A percentile compares a stretch with the other conserved stretches of the same genome.
phyloP scores from a whole-genome alignment of 2,797 vertebrate genomes.

The Heliangelus exortis region DNA sequence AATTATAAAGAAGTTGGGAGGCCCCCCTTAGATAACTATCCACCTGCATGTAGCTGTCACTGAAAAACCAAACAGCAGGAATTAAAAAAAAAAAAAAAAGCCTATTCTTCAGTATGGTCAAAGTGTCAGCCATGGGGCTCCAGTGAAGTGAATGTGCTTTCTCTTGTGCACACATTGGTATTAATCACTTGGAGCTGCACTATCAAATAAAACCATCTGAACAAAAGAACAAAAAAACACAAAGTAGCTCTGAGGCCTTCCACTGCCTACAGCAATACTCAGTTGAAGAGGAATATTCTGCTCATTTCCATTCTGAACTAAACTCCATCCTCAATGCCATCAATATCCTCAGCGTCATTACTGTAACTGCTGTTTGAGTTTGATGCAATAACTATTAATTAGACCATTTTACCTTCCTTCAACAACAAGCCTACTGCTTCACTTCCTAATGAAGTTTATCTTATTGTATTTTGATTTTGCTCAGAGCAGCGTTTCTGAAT shows the following conservation, averaged over 20 bases:
- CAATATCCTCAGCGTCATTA: constrained; percentile 66
- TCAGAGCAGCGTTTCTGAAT: constrained; percentile 47
- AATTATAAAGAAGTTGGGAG: constrained; percentile 53
- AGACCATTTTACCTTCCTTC: constrained; percentile 47
- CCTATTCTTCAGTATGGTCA: background rate
- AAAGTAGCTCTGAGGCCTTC: constrained; percentile 31
- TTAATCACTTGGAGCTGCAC: constrained; percentile 45
- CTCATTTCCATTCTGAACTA: constrained; percentile 64
- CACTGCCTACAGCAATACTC: constrained; percentile 16
- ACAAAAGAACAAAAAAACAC: constrained; percentile 40
- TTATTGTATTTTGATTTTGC: constrained; percentile 44
- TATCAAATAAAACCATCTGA: constrained; percentile 46
- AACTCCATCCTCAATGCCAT: constrained; percentile 62
- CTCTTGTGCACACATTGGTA: constrained; percentile 32
- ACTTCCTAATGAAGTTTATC: constrained; percentile 50
- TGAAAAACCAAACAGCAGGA: constrained; percentile 51
- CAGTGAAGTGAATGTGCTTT: constrained; percentile 1
- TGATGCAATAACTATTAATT: constrained; percentile 72
- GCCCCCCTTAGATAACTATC: constrained; percentile 54
- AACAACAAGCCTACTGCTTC: constrained; percentile 6
- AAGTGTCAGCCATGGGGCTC: constrained; percentile 3
- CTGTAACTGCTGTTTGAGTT: constrained; percentile 35
- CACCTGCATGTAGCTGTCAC: constrained; percentile 52
- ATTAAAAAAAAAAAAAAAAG: constrained; percentile 40
- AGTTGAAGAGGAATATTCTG: constrained; percentile 47